Percentiles rank a stretch among this genome's conserved stretches.
These are phyloP conservation scores for Athalia circularis DNA, from an alignment of 2,888 invertebrate species.

Conservation along the genomic window DNA sequence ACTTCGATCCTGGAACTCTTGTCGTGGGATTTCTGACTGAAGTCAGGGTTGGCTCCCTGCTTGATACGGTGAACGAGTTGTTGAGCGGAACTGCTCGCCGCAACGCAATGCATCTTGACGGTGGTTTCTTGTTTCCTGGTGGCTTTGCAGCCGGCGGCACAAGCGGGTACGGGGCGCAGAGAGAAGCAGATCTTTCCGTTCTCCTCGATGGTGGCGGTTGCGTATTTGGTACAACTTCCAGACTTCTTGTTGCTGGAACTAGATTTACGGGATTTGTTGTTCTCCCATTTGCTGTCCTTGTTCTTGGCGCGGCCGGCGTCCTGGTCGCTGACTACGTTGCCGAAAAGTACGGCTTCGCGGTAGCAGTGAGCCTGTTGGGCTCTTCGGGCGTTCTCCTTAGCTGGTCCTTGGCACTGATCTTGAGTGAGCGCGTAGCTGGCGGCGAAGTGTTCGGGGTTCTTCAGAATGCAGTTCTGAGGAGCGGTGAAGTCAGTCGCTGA, in stretches of 20 bases:
- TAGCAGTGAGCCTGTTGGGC: slow-evolving; percentile 74
- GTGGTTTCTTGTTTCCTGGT: slow-evolving; percentile 74
- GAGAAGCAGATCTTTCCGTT: slow-evolving; percentile 80
- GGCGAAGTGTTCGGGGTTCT: slow-evolving; percentile 76
- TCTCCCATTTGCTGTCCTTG: slow-evolving; percentile 56
- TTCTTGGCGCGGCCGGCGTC: slow-evolving; percentile 65
- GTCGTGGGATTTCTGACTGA: slow-evolving; percentile 72
- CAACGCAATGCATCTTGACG: slow-evolving; percentile 74
- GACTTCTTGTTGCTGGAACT: slow-evolving; percentile 54
- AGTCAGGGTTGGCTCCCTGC: slow-evolving; percentile 75
- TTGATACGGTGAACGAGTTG: slow-evolving; percentile 70
- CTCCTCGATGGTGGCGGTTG: slow-evolving; percentile 70
- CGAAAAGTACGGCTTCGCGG: slow-evolving; percentile 62
- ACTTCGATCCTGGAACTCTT: slow-evolving; percentile 69
- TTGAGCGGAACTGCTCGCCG: slow-evolving; percentile 51
- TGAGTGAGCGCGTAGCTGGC: slow-evolving; percentile 77
- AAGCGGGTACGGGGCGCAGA: slow-evolving; percentile 76
- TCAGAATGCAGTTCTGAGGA: slow-evolving; percentile 77
- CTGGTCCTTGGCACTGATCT: slow-evolving; percentile 73
- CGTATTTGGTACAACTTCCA: slow-evolving; percentile 55
- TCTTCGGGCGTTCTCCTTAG: slow-evolving; percentile 72
- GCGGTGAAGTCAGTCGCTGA: slow-evolving; percentile 78
- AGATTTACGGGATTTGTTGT: slow-evolving; percentile 53
- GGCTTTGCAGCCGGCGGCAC: slow-evolving; percentile 76
- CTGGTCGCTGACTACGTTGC: slow-evolving; percentile 73